phyloP scores from a whole-genome alignment of 2,797 vertebrate genomes.

The Sebastes reedi region DNA sequence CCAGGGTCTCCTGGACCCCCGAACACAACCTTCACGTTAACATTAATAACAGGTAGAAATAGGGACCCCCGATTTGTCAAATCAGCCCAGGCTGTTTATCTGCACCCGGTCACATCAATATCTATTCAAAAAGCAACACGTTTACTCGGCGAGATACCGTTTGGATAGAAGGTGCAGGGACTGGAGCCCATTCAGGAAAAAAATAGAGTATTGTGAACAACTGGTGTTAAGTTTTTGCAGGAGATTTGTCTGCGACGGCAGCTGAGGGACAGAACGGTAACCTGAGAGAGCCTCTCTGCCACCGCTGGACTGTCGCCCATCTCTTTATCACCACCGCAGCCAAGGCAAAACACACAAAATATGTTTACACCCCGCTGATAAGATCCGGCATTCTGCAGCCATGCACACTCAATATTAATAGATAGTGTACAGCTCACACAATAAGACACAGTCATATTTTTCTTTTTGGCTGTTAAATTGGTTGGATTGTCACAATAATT shows the following conservation, averaged over 20 bases:
- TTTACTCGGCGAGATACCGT: slow-evolving; percentile 1
- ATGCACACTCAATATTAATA: slow-evolving; percentile 45
- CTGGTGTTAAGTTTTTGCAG: slow-evolving; percentile 4
- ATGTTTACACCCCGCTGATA: slow-evolving; percentile 71
- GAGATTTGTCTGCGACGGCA: neutral
- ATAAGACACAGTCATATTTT: neutral
- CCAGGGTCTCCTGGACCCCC: neutral
- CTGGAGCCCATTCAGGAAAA: slow-evolving; percentile 7
- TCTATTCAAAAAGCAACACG: slow-evolving; percentile 5
- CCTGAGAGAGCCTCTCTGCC: slow-evolving; percentile 50
- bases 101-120: neutral
- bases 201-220: neutral
- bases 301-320: slow-evolving; percentile 56
- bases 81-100: neutral
- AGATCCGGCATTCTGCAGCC: slow-evolving; percentile 56
- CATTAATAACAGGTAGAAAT: neutral
- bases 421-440: slow-evolving; percentile 10
- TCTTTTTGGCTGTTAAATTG: neutral
- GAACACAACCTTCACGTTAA: neutral
- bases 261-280: slow-evolving; percentile 36
- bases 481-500: neutral
- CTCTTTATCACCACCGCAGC: slow-evolving; percentile 62
- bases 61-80: neutral
- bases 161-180: neutral
- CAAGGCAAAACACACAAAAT: slow-evolving; percentile 68